These are phyloP conservation scores for Forbesichthys papilliferus DNA, from an alignment of 2,113 vertebrate genomes.

Conservation along the genomic window DNA sequence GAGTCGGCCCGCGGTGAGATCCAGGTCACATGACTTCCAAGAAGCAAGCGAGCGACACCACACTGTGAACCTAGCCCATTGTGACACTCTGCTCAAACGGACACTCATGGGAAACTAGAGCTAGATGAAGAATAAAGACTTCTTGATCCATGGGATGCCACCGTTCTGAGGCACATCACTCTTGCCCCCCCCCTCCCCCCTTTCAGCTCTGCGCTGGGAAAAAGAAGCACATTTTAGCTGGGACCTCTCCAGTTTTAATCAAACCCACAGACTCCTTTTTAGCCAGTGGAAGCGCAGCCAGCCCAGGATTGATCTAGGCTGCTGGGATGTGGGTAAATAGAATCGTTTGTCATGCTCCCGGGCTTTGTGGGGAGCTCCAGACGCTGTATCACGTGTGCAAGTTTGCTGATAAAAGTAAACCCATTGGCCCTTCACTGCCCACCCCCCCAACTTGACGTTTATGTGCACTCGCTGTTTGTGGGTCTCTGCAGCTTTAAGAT, in stretches of 20 bases:
- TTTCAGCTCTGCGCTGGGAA: constrained; percentile 55
- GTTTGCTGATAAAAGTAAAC: constrained; percentile 60
- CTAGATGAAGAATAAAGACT: constrained; percentile 68
- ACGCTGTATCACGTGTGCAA: constrained; percentile 58
- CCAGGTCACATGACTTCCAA: constrained; percentile 62
- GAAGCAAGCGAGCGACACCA: constrained; percentile 55
- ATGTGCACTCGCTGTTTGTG: constrained; percentile 33
- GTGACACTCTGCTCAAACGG: constrained; percentile 63
- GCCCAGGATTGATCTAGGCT: constrained; percentile 66
- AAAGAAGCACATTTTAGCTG: constrained; percentile 61
- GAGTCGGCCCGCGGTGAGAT: constrained; percentile 24
- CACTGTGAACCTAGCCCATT: constrained; percentile 62
- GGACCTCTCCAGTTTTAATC: constrained; percentile 67
- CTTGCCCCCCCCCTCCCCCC: constrained; percentile 28
- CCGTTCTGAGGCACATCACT: constrained; percentile 66
- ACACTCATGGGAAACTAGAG: constrained; percentile 76
- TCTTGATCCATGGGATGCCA: constrained; percentile 74
- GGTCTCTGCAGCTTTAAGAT: constrained; percentile 24
- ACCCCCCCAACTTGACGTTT: constrained; percentile 1
- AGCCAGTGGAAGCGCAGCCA: constrained; percentile 66
- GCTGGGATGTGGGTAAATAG: constrained; percentile 71
- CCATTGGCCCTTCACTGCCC: constrained; percentile 41
- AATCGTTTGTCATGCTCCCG: constrained; percentile 67
- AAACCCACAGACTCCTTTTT: constrained; percentile 60
- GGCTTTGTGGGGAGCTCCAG: constrained; percentile 34